Percentiles rank a stretch among this genome's conserved stretches.
Conservation (phyloP, 2,888 invertebrate genomes). For the Hypercompe scribonia region DNA sequence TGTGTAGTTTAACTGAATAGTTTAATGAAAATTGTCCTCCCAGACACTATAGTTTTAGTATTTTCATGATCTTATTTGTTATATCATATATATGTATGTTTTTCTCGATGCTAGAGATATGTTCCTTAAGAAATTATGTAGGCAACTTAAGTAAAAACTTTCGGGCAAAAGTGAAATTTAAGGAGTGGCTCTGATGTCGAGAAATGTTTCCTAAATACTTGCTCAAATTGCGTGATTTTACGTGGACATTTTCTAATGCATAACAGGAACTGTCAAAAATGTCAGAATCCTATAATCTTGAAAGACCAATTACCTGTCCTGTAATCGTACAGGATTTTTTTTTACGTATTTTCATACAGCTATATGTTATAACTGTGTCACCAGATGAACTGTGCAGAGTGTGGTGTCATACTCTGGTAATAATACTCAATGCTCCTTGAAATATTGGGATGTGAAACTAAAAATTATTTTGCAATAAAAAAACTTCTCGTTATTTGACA, state of each 20-base stretch:
- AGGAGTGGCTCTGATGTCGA: conserved; percentile 9
- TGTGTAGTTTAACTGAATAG: conserved; percentile 11
- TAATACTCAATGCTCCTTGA: background rate
- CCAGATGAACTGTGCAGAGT: background rate
- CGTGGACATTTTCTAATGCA: conserved; percentile 27
- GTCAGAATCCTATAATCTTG: background rate
- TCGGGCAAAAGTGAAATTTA: background rate
- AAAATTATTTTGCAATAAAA: background rate
- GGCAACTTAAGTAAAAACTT: background rate
- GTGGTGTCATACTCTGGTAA: conserved; percentile 6
- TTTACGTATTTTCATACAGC: background rate
- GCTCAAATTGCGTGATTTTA: conserved; percentile 61
- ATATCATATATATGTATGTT: background rate
- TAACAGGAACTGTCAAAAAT: background rate
- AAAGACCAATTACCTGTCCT: background rate
- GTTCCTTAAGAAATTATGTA: background rate
- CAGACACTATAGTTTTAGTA: conserved; percentile 2
- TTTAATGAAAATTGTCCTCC: background rate
- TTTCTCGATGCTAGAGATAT: background rate
- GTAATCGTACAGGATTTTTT: background rate
- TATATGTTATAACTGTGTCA: conserved; percentile 1
- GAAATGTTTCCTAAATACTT: conserved; percentile 38
- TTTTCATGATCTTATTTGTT: conserved; percentile 7
- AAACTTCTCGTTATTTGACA: background rate
- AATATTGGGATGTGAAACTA: background rate